Conservation (phyloP, 2,113 vertebrate species). For the Trogon surrucura region DNA sequence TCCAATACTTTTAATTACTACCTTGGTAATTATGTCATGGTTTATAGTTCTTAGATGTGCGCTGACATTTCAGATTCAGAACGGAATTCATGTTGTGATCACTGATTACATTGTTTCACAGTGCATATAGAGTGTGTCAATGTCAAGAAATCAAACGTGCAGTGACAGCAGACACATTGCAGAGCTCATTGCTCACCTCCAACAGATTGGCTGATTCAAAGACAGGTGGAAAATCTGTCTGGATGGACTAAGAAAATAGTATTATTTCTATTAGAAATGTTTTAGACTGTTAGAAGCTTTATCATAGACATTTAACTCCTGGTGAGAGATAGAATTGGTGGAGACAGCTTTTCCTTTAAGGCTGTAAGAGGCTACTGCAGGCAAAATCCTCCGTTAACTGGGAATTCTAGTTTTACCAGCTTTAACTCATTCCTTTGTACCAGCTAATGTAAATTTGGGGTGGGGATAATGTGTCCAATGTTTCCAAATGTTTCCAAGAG, state of each 20-base stretch:
- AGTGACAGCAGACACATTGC: not conserved
- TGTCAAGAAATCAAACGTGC: slow-evolving; percentile 5
- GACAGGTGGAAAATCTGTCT: not conserved
- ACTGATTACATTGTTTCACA: not conserved
- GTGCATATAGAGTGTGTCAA: not conserved
- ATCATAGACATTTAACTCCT: not conserved
- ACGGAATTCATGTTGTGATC: not conserved
- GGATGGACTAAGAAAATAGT: not conserved
- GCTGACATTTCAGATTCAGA: not conserved
- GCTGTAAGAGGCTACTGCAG: not conserved
- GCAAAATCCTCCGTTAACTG: not conserved
- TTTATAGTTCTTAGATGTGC: not conserved
- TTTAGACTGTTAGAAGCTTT: not conserved
- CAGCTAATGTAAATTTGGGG: not conserved
- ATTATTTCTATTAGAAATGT: not conserved
- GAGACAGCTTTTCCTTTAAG: not conserved
- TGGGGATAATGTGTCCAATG: not conserved
- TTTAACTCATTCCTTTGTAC: not conserved
- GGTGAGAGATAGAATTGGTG: not conserved
- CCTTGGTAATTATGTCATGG: not conserved
- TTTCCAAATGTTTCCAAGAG: not conserved
- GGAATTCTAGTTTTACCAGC: not conserved
- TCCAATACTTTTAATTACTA: not conserved
- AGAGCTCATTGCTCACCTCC: fast-evolving
- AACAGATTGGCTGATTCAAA: not conserved